Base-by-base conservation (phyloP, 1,140 invertebrate genomes). In the Pararge aegeria region DNA sequence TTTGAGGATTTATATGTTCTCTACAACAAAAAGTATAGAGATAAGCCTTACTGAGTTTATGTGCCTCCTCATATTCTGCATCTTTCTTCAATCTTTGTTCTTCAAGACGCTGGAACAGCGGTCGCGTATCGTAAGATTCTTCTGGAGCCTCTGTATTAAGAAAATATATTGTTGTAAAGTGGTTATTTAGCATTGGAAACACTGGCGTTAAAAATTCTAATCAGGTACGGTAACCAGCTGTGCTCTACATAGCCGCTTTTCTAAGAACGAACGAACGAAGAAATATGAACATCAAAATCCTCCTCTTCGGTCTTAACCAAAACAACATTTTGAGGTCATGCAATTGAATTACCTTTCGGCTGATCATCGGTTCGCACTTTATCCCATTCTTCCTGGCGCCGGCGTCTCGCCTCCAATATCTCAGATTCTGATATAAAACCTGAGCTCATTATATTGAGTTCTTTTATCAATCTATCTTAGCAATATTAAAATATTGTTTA, bases 381-480 rank as follows among this genome's bases (percentile, higher is more conserved):
- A 70, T 98, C 97, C 97, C 97, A 98, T 94, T 98, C 96, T 87
- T 97, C 96, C 81, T 99, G 97, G 10, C 97, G 91, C 38, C 92
- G 87, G 68, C 93, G 92, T 49, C 94, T 92, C 29, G 93, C 93
- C 75, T 98, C 96, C 34, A 95, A 93, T 34, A 97, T 90, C 90
- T 98, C 96, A 15, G 92, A 90, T 89, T 98, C 96, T 7, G 96
- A 94, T 68, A 97, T 95, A 91, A 98, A 98, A 46, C 95, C 95
- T 1, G 95, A 96, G 92, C 95, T 96, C 96, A 96, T 61, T 30
- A 27, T 61, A 40, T 0, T 96, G 7, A 4, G 49, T 34, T 16
- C n/a, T 16, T 42, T 15, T 16, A 15, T 16, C 18, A 34, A 34
- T 34, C 0, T 34, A 4, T 10, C 12, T n/a, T 34, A 12, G 4